Evolutionary conservation across 2,888 invertebrate genomes (phyloP).

Genomic region (Lithophane ornitopus): DNA sequence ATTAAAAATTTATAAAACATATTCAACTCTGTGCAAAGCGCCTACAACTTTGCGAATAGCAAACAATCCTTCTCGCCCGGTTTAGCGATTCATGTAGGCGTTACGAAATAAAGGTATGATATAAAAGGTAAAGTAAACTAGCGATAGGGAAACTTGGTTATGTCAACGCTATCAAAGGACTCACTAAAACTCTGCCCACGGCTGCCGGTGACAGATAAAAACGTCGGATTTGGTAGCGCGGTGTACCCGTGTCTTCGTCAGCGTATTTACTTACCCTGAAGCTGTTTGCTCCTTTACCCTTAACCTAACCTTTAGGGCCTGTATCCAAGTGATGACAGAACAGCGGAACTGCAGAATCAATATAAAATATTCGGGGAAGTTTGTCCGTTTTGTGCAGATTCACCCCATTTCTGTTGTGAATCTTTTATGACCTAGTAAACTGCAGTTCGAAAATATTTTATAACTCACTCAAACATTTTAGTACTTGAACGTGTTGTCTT

Average conservation of each 20-base stretch:
- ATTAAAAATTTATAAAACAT: conserved; percentile 56
- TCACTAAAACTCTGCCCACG: conserved; percentile 79
- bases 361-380: neutral
- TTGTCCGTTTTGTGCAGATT: neutral
- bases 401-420: conserved; percentile 14
- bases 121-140: conserved; percentile 63
- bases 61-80: conserved; percentile 53
- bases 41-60: conserved; percentile 66
- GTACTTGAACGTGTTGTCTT: conserved; percentile 38
- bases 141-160: conserved; percentile 69
- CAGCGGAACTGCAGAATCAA: conserved; percentile 39
- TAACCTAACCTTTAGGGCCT: conserved; percentile 79
- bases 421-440: conserved; percentile 33
- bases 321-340: conserved; percentile 62
- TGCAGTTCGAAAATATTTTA: conserved; percentile 44
- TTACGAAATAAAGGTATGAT: conserved; percentile 59
- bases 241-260: conserved; percentile 87
- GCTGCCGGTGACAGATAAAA: conserved; percentile 88
- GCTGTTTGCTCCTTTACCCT: conserved; percentile 89
- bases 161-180: conserved; percentile 83
- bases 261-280: conserved; percentile 88
- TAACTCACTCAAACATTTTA: conserved; percentile 38
- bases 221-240: conserved; percentile 81
- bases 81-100: conserved; percentile 53
- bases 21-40: conserved; percentile 44